Base-by-base conservation (phyloP, 2,797 vertebrate species). In the Gambelia wislizenii region DNA sequence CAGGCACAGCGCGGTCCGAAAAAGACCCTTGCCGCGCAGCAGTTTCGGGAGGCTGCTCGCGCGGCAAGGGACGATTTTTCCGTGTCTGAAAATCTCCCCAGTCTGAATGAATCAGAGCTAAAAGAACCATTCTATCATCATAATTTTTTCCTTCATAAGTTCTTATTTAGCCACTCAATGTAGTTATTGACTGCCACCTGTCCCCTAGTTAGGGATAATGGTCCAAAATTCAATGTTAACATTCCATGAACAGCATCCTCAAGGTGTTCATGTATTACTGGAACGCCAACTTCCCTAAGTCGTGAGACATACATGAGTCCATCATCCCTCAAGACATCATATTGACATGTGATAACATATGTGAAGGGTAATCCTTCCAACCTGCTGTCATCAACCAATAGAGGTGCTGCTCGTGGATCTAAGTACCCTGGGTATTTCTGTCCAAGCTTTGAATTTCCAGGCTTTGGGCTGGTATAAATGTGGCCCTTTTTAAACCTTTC, bases 311-410 rank as follows among this genome's bases (percentile, higher is more conserved):
- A 99, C 97, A 99, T 98, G 78, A 96, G 47, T 0, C 99, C 98
- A 0, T 99, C 98, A 54, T 99, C 98, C 44, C 98, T 96, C 44
- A 99, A 92, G 10, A 99, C 95, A 0, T 99, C 98, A 47, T 98
- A 97, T 93, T 98, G 97, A 33, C 98, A 98, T 2, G 98, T 99
- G 25, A 99, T 89, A 8, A 99, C 2, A 72, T 97, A 98, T 42
- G 98, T 96, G 64, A 77, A 95, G 39, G 99, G 98, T 87, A 99
- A 96, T 4, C 90, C 90, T 27, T 27, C 94, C 16, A 99, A 95
- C 70, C 85, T 95, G 0, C 93, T 20, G 2, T 98, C 97, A 0
- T 91, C 91, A 0, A 93, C 98, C 93, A 99, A 95, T 92, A 99
- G 95, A 0, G 98, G 98, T 0, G 97, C 97, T 0, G 97, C 97